phyloP scores from a whole-genome alignment of 1,140 invertebrate species.

The Melipona quadrifasciata region DNA sequence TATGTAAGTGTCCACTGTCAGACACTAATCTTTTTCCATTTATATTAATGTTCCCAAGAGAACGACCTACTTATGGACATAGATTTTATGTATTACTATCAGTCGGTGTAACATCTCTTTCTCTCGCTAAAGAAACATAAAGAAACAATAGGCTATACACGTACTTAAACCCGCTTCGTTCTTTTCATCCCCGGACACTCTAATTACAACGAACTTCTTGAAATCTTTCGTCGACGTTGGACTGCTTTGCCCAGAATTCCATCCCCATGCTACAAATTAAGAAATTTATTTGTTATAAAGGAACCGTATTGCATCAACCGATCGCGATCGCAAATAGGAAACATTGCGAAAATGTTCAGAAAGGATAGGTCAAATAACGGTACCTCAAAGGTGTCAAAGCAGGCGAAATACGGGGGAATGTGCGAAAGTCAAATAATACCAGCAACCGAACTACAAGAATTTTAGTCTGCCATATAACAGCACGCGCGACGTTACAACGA shows the following conservation, averaged over 20 bases:
- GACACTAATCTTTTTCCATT: conserved; percentile 80
- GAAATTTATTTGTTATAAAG: not conserved
- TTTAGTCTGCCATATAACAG: conserved; percentile 19
- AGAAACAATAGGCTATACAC: conserved; percentile 43
- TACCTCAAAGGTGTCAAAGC: conserved; percentile 67
- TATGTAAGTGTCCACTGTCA: conserved; percentile 78
- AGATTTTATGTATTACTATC: not conserved
- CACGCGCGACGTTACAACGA: conserved; percentile 42
- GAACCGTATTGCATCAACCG: not conserved
- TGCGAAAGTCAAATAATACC: conserved; percentile 67
- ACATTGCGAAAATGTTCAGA: not conserved
- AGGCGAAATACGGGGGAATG: conserved; percentile 56
- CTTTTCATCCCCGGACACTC: conserved; percentile 83
- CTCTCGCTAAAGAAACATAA: not conserved
- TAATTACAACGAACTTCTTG: conserved; percentile 87
- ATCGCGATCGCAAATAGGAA: not conserved
- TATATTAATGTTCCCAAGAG: conserved; percentile 79
- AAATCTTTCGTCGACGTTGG: conserved; percentile 84
- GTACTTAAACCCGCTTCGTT: conserved; percentile 79
- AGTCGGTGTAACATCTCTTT: not conserved
- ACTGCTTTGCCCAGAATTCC: conserved; percentile 84
- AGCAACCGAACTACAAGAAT: conserved; percentile 44
- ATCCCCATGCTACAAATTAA: conserved; percentile 82
- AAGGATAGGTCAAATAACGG: conserved; percentile 67
- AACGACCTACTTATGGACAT: conserved; percentile 71